These are phyloP conservation scores for Agrypnus murinus DNA, from an alignment of 2,888 invertebrate genomes.

Conservation along the genomic window DNA sequence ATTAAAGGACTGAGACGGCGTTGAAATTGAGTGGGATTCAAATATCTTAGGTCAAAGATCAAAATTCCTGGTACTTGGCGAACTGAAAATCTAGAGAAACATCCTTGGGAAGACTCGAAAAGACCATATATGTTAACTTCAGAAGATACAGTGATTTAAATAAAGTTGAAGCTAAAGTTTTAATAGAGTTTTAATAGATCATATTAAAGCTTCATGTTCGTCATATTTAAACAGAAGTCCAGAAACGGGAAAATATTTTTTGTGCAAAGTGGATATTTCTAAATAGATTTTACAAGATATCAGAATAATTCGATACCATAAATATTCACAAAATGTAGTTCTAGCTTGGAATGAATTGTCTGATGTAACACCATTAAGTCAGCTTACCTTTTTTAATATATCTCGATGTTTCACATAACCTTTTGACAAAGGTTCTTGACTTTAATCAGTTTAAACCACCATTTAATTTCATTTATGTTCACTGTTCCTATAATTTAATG, in stretches of 20 bases:
- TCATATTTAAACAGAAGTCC: slow-evolving; percentile 75
- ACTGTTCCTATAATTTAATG: slow-evolving; percentile 76
- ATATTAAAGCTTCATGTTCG: slow-evolving; percentile 73
- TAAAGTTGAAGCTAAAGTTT: slow-evolving; percentile 61
- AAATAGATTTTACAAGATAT: slow-evolving; percentile 72
- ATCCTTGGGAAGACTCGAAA: slow-evolving; percentile 57
- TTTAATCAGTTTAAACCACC: slow-evolving; percentile 77
- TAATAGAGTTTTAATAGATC: slow-evolving; percentile 73
- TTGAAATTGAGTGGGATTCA: slow-evolving; percentile 39
- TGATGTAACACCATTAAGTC: slow-evolving; percentile 72
- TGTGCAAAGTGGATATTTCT: slow-evolving; percentile 74
- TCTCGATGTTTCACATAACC: slow-evolving; percentile 75
- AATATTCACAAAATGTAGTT: slow-evolving; percentile 77
- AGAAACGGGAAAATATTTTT: slow-evolving; percentile 73
- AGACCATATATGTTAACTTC: slow-evolving; percentile 53
- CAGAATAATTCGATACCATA: slow-evolving; percentile 73
- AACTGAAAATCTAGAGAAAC: slow-evolving; percentile 53
- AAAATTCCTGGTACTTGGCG: slow-evolving; percentile 56
- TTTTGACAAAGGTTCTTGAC: slow-evolving; percentile 72
- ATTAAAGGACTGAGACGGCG: not conserved
- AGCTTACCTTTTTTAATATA: slow-evolving; percentile 75
- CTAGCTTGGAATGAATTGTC: slow-evolving; percentile 75
- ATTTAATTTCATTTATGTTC: slow-evolving; percentile 77
- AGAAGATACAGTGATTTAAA: slow-evolving; percentile 54
- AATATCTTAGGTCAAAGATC: slow-evolving; percentile 26